Evolutionary conservation across 2,797 vertebrate species (phyloP).

Genomic region (Uromys caudimaculatus): DNA sequence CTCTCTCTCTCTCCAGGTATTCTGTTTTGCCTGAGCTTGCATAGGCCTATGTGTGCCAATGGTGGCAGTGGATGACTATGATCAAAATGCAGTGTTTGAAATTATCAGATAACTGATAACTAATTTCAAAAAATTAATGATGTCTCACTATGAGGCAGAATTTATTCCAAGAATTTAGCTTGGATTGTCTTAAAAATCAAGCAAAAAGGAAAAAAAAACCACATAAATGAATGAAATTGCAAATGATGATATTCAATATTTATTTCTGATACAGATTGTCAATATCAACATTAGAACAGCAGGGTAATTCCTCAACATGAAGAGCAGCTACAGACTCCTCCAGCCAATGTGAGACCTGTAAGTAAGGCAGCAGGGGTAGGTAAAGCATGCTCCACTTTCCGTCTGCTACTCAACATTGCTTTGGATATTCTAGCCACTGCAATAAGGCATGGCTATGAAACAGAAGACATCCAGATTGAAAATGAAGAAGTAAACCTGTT

Average conservation of each 20-base stretch:
- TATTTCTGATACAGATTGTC: conserved; percentile 53
- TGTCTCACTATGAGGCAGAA: neutral
- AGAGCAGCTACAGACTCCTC: neutral
- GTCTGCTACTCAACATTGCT: neutral
- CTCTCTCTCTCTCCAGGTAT: neutral
- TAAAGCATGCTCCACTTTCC: conserved; percentile 41
- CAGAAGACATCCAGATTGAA: conserved; percentile 20
- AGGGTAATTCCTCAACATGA: neutral
- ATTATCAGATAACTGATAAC: neutral
- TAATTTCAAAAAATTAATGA: neutral
- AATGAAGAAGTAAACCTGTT: conserved; percentile 37
- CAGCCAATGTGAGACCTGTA: neutral
- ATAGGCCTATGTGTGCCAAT: neutral
- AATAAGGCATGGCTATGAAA: conserved; percentile 34
- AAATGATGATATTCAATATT: conserved; percentile 23
- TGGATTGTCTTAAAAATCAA: conserved; percentile 17
- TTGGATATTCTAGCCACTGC: conserved; percentile 7
- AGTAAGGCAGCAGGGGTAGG: neutral
- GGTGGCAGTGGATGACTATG: neutral
- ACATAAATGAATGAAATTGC: neutral
- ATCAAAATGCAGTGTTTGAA: neutral
- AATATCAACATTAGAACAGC: neutral
- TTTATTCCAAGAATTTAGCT: neutral
- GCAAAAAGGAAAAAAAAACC: conserved; percentile 35
- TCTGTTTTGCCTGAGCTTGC: neutral